Conservation (phyloP, 1,140 invertebrate genomes). For the Bombus confusus region DNA sequence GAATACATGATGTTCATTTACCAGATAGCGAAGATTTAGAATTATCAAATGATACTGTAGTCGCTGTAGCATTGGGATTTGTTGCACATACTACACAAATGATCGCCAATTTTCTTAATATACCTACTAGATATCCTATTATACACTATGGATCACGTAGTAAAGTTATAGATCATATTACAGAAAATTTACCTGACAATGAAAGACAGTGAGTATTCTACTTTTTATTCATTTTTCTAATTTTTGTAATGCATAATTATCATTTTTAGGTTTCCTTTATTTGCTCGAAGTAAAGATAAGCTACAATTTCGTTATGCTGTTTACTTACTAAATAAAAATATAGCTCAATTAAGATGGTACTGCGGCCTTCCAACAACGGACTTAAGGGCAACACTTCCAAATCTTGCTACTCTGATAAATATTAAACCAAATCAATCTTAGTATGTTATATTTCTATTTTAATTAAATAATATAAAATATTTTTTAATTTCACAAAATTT, state of each 20-base stretch:
- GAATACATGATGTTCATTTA: conserved; percentile 88
- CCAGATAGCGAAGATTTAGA: conserved; percentile 86
- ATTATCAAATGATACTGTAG: conserved; percentile 84
- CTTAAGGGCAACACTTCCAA: conserved; percentile 88
- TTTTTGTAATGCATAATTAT: background rate
- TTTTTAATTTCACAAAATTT: conserved; percentile 18
- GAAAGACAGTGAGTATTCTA: conserved; percentile 87
- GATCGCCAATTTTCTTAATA: conserved; percentile 90
- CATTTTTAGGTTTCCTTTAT: conserved; percentile 90
- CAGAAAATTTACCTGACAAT: conserved; percentile 86
- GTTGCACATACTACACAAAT: conserved; percentile 91
- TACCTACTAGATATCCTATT: conserved; percentile 91
- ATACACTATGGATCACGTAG: conserved; percentile 89
- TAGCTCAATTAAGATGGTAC: conserved; percentile 90
- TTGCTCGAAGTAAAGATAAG: conserved; percentile 88
- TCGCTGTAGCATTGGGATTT: conserved; percentile 91
- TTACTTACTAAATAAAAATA: conserved; percentile 94
- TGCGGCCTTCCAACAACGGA: conserved; percentile 88
- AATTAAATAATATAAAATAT: background rate
- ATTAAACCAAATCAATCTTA: conserved; percentile 77
- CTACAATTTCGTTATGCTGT: conserved; percentile 92
- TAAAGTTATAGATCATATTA: conserved; percentile 90
- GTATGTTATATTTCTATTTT: conserved; percentile 62
- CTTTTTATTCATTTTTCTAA: conserved; percentile 13
- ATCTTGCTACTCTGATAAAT: conserved; percentile 86